phyloP scores from a whole-genome alignment of 2,113 vertebrate genomes.

The Brachypteracias leptosomus region DNA sequence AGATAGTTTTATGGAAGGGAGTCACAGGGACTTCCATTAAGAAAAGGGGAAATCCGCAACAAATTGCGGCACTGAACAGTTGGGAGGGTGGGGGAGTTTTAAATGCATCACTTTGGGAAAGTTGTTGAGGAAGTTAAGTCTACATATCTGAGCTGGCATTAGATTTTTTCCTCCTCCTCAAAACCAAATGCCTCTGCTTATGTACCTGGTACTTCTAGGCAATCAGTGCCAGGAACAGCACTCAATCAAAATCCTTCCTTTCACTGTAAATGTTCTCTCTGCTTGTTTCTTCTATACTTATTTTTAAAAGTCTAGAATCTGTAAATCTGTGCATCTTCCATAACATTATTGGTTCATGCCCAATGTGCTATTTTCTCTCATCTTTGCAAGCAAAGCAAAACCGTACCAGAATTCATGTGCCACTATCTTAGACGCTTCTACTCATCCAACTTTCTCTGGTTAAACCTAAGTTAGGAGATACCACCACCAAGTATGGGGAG shows the following conservation, averaged over 20 bases:
- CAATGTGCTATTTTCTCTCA: not conserved
- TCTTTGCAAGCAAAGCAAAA: not conserved
- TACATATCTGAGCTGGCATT: not conserved
- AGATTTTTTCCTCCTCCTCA: slow-evolving; percentile 1
- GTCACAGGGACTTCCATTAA: not conserved
- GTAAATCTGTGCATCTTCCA: not conserved
- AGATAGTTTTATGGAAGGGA: not conserved
- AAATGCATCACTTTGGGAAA: not conserved
- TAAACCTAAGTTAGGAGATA: slow-evolving; percentile 54
- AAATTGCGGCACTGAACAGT: not conserved
- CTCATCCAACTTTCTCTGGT: not conserved
- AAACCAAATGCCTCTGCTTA: not conserved
- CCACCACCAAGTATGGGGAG: not conserved
- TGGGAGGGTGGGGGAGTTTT: not conserved
- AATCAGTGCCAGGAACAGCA: not conserved
- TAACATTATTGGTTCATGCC: not conserved
- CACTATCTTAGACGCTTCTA: not conserved
- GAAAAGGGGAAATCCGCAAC: not conserved
- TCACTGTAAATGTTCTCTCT: not conserved
- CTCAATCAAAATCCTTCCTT: not conserved
- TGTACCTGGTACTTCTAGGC: slow-evolving; percentile 10
- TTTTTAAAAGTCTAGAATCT: not conserved
- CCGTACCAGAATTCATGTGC: not conserved
- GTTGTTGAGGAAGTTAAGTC: not conserved
- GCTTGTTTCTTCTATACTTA: not conserved